These are phyloP conservation scores for Catamblyrhynchus diadema DNA, from an alignment of 2,797 vertebrate species.

Conservation along the genomic window DNA sequence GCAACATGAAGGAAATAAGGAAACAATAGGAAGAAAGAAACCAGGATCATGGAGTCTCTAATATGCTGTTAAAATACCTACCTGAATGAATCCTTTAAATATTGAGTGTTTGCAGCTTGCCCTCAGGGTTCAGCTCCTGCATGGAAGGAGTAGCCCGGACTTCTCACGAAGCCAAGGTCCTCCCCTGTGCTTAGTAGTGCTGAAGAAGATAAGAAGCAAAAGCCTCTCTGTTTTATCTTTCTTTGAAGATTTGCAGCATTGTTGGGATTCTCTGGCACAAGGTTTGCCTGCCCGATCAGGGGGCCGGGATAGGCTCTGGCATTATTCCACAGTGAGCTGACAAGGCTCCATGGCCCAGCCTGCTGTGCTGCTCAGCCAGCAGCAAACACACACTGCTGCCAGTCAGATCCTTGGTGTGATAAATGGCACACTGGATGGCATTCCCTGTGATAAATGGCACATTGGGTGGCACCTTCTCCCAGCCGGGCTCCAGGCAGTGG, in stretches of 20 bases:
- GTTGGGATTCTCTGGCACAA: constrained; percentile 25
- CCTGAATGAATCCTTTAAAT: constrained; percentile 3
- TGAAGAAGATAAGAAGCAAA: constrained; percentile 51
- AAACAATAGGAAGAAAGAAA: not conserved
- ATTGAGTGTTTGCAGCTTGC: not conserved
- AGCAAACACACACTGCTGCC: not conserved
- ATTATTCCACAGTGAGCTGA: not conserved
- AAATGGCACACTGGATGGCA: not conserved
- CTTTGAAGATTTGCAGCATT: constrained; percentile 45
- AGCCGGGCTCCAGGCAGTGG: not conserved
- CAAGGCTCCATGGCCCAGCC: not conserved
- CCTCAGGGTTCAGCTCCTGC: constrained; percentile 5
- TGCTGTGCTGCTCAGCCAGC: rapidly evolving
- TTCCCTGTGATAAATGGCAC: rapidly evolving
- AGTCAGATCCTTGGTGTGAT: rapidly evolving
- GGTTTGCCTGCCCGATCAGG: not conserved
- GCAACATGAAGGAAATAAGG: not conserved
- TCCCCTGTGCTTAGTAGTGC: not conserved
- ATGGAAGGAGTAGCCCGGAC: not conserved
- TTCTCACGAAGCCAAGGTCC: not conserved
- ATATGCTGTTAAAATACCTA: not conserved
- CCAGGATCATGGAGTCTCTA: not conserved
- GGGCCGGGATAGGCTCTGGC: not conserved
- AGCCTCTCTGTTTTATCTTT: not conserved
- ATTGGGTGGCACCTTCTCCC: not conserved